These are phyloP conservation scores for Thecophora atra DNA, from an alignment of 2,888 invertebrate species.

Conservation along the genomic window DNA sequence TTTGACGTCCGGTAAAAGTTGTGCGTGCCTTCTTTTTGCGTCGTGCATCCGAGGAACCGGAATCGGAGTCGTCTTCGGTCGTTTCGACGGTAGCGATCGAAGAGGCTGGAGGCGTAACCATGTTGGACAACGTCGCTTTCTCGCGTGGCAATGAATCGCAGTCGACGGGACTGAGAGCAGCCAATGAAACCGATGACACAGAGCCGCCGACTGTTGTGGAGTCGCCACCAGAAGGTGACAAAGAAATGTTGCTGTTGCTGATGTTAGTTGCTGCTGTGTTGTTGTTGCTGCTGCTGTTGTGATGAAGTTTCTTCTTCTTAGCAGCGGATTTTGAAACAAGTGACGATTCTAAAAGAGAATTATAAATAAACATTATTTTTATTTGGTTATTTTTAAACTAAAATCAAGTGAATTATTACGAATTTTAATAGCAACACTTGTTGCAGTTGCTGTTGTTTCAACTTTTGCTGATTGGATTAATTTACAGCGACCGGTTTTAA, in stretches of 20 bases:
- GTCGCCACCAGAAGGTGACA: conserved; percentile 1
- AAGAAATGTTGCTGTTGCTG: neutral
- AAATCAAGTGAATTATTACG: neutral
- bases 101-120: conserved; percentile 42
- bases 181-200: neutral
- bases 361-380: neutral
- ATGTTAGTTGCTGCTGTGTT: neutral
- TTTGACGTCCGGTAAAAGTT: conserved; percentile 94
- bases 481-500: neutral
- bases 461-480: neutral
- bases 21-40: conserved; percentile 90
- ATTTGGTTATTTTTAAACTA: neutral
- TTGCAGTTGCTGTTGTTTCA: conserved; percentile 17
- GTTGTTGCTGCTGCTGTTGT: conserved; percentile 17
- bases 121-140: conserved; percentile 48
- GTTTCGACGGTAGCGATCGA: conserved; percentile 53
- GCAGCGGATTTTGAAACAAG: conserved; percentile 52
- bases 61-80: conserved; percentile 68
- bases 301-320: conserved; percentile 60
- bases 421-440: neutral
- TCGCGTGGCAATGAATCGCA: conserved; percentile 58
- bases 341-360: conserved; percentile 16
- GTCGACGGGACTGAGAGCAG: conserved; percentile 46
- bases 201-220: conserved; percentile 24
- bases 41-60: conserved; percentile 68